Evolutionary conservation across 2,888 invertebrate genomes (phyloP), one percentile per base, ranked within the genome.

Genomic region (Apotomis capreana): DNA sequence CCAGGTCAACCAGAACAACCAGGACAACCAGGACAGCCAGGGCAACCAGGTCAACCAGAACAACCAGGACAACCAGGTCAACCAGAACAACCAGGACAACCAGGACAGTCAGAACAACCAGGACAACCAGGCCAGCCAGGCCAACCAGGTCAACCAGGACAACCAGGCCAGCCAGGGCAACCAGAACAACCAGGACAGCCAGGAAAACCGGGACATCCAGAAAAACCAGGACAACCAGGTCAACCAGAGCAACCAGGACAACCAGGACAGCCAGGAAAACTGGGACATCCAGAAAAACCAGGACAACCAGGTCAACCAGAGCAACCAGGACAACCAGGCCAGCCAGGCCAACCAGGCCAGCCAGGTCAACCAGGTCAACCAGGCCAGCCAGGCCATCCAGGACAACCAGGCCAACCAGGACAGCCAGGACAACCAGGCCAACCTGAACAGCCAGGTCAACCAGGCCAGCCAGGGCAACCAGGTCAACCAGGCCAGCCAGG

Each of bases 181-280:
- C 62, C 62, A 62, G 51, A 10, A 26, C 37, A 40, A 36, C 63
- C 57, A 63, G 63, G 12, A 3, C 15, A 49, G 52, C 62, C 58
- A 68, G 64, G 68, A 0, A 8, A 68, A 6, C 70, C 70, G 59
- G 64, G 51, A 3, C 2, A 60, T 4, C 70, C 70, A 3, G 13
- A 0, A 0, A 2, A 44, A 13, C 59, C 59, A 3, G 40, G 0
- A n/a, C n/a, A 9, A 1, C 60, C 60, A 60, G 15, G 15, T 8
- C 4, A 40, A 3, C 37, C 57, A 12, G 57, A 37, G 1, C 36
- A 57, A 37, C 46, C 60, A 46, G 10, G 36, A 1, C 3, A 9
- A 57, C 5, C 65, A 5, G 37, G 37, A 12, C 10, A 4, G 0
- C 54, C 65, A 44, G 26, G 8, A 4, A 6, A 13, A 54, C 60